Conservation (phyloP, 2,888 invertebrate genomes). For the Sinotaia quadrata region DNA sequence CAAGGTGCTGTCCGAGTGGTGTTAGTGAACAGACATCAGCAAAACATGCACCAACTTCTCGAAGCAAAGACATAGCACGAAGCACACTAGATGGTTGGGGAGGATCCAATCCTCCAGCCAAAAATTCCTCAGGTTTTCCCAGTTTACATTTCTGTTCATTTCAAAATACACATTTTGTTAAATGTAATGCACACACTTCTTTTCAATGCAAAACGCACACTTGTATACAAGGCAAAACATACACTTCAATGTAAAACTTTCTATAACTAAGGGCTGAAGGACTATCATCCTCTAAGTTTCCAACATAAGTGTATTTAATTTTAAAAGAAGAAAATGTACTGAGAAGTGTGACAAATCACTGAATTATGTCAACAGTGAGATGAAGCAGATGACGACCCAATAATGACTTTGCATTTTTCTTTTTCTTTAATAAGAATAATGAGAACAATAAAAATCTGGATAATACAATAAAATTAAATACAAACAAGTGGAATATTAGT, state of each 20-base stretch:
- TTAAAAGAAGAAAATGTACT: too few relatives aligned
- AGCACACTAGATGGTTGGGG: conserved; percentile 56
- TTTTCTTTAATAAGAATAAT: too few relatives aligned
- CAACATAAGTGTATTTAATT: too few relatives aligned
- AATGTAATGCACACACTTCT: not conserved
- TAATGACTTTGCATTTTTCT: too few relatives aligned
- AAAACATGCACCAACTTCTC: conserved; percentile 66
- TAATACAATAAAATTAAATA: too few relatives aligned
- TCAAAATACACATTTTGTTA: not conserved
- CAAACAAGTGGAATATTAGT: too few relatives aligned
- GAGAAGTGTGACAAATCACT: too few relatives aligned
- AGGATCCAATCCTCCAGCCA: conserved; percentile 63
- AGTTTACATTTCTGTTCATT: conserved; percentile 68
- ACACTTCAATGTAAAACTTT: not conserved
- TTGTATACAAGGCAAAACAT: not conserved
- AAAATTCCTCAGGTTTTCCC: conserved; percentile 63
- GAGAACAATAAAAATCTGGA: too few relatives aligned
- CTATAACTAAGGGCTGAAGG: too few relatives aligned
- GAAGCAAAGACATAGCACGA: conserved; percentile 63
- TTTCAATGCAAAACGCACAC: not conserved
- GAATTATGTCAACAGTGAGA: too few relatives aligned
- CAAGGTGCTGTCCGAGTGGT: conserved; percentile 69
- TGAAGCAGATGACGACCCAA: too few relatives aligned
- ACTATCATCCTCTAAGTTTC: too few relatives aligned
- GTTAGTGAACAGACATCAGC: conserved; percentile 56